Evolutionary conservation across 1,140 invertebrate species (phyloP), one percentile per base, ranked within the genome.

Genomic region (Octopus bimaculoides): DNA sequence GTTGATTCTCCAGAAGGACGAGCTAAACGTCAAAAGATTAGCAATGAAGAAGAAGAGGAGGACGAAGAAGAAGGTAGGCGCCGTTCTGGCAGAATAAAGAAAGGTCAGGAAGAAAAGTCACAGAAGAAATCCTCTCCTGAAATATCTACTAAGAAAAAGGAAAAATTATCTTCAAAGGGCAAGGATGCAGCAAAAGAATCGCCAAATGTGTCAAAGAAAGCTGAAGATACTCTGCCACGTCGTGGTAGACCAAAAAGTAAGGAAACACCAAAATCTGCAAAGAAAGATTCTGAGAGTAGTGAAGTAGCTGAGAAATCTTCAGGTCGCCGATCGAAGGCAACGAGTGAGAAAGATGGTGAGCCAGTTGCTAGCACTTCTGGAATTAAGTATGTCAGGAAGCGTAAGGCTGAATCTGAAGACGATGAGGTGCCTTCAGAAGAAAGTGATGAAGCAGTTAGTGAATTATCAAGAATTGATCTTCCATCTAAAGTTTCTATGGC

Each of bases 221-320:
- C 75, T 54, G 75, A 73, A 73, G 78, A 77, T 20, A 77, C 55
- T 14, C 10, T 75, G 54, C 56, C 61, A 76, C 75, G 17, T n/a
- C 56, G 54, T 9, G 26, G 26, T 9, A 66, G 54, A 66, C 77
- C 77, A 78, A 77, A 71, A 73, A 54, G 55, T 53, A 77, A 56
- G 52, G 79, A 79, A 54, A 61, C 77, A 41, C 75, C 79, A 54
- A 78, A 75, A 52, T 54, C 61, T 12, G 66, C 74, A 77, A 78
- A 73, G 41, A 74, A 78, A 52, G 54, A 74, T 77, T 66, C 53
- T 54, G 41, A 20, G 8, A 61, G 14, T 7, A 77, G 74, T 10
- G 78, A 80, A 69, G 66, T 66, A 8, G 78, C 17, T 12, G 55
- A 54, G 6, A 66, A 78, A 12, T 9, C 9, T 41, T 8, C 79